Conservation (phyloP, 2,888 invertebrate genomes). For the Lucinisca nassula region DNA sequence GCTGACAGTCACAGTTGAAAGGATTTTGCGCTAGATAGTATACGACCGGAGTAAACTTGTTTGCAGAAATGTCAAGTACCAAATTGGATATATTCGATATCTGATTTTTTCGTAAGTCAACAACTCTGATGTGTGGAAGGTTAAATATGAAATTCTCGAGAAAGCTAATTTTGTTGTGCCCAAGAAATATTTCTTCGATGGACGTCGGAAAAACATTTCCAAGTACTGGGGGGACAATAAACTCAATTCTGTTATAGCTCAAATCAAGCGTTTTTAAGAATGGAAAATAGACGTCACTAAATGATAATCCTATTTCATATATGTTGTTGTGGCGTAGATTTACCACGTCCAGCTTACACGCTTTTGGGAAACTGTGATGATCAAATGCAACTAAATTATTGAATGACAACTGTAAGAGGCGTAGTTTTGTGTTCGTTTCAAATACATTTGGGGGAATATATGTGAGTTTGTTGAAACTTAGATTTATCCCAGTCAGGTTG, state of each 20-base stretch:
- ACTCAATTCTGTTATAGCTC: background rate
- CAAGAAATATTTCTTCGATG: background rate
- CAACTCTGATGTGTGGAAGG: background rate
- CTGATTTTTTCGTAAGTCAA: background rate
- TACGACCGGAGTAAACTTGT: background rate
- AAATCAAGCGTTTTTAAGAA: background rate
- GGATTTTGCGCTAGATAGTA: background rate
- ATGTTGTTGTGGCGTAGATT: background rate
- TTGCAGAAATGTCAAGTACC: background rate
- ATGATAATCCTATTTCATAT: background rate
- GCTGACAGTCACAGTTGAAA: background rate
- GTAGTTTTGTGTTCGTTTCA: background rate
- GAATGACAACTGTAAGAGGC: background rate
- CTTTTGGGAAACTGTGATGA: background rate
- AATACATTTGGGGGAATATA: background rate
- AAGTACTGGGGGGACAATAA: background rate
- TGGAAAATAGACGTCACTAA: background rate
- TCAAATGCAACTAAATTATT: background rate
- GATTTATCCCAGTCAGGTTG: background rate
- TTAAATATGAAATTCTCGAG: background rate
- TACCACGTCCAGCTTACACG: background rate
- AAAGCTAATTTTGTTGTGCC: background rate
- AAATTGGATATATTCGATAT: background rate
- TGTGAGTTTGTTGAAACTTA: background rate
- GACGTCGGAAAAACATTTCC: background rate